Base-by-base conservation (phyloP, 2,888 invertebrate genomes). In the Meghimatium bilineatum region DNA sequence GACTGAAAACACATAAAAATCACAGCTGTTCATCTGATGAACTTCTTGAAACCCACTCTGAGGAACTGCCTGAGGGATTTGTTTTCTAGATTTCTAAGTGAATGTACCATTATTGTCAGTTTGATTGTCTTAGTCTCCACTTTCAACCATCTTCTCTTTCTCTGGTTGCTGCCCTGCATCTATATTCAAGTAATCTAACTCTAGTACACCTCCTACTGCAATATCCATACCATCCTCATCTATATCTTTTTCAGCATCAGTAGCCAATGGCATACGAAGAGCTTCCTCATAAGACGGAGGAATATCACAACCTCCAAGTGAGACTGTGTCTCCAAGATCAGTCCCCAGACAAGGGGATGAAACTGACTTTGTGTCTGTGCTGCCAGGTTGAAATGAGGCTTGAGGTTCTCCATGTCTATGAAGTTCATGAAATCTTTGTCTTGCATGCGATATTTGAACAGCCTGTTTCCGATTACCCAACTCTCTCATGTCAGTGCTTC, bases 281-380 rank as follows among this genome's bases (percentile, higher is more conserved):
- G 86, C 86, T 82, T 86, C 86, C 49, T 86, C 86, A 74, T 86
- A 86, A 20, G 86, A 84, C 0, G 86, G 86, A 5, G 86, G 86
- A 56, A 81, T 56, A 10, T 86, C 86, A 38, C 71, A 82, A 20
- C 75, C 82, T 23, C 44, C 79, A 14, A 82, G 8, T 2, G 82
- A 71, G 3, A 32, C 82, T 20, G 78, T 38, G 12, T 85, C 85
- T 10, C 34, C 44, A 20, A 44, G 14, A 66, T 72, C 69, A 52
- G 49, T 29, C 14, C 44, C 60, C 12, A 23, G 10, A n/a, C 67
- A 36, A 17, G 67, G 67, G 6, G 56, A 20, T 1, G 23, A 17
- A n/a, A 5, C 60, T 36, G 38, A 6, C 3, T 38, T 29, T n/a
- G 38, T 26, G 34, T 36, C 63, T 0, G 36, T 36, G 32, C 56